Conservation (phyloP, 2,888 invertebrate species). For the Hirtodrosophila trivittata region DNA sequence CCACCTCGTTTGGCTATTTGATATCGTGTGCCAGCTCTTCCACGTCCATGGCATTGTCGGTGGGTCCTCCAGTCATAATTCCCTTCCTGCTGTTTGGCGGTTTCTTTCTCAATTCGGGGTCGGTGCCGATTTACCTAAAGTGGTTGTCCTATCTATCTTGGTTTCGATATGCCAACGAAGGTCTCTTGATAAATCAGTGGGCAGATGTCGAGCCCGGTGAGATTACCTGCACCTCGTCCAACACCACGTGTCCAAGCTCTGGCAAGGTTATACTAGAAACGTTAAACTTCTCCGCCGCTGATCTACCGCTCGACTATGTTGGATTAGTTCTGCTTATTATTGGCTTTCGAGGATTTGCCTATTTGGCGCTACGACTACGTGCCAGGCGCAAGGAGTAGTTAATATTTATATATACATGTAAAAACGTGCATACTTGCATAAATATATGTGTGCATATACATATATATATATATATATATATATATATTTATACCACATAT, state of each 20-base stretch:
- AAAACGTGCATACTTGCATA: slow-evolving; percentile 7
- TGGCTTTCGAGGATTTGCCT: slow-evolving; percentile 90
- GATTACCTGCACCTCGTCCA: slow-evolving; percentile 90
- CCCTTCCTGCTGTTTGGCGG: slow-evolving; percentile 98
- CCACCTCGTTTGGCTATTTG: slow-evolving; percentile 95
- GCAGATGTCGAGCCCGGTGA: slow-evolving; percentile 88
- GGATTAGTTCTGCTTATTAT: slow-evolving; percentile 89
- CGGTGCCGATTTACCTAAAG: slow-evolving; percentile 92
- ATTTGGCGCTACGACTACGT: slow-evolving; percentile 89
- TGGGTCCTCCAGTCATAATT: slow-evolving; percentile 96
- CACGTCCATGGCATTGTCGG: slow-evolving; percentile 93
- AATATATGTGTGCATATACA: slow-evolving; percentile 3
- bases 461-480: slow-evolving; percentile 19
- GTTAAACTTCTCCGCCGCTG: slow-evolving; percentile 89
- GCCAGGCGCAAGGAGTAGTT: slow-evolving; percentile 86
- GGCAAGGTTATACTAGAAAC: slow-evolving; percentile 92
- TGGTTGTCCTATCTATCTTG: slow-evolving; percentile 96
- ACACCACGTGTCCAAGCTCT: slow-evolving; percentile 90
- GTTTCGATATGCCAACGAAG: slow-evolving; percentile 96
- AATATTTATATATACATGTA: background rate
- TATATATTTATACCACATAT: slow-evolving; percentile 14
- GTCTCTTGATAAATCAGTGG: slow-evolving; percentile 95
- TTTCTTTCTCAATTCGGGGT: slow-evolving; percentile 96
- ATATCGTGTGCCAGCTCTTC: slow-evolving; percentile 94
- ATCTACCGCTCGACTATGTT: slow-evolving; percentile 89